Conservation (phyloP, 2,888 invertebrate genomes). For the Xanthia togata region DNA sequence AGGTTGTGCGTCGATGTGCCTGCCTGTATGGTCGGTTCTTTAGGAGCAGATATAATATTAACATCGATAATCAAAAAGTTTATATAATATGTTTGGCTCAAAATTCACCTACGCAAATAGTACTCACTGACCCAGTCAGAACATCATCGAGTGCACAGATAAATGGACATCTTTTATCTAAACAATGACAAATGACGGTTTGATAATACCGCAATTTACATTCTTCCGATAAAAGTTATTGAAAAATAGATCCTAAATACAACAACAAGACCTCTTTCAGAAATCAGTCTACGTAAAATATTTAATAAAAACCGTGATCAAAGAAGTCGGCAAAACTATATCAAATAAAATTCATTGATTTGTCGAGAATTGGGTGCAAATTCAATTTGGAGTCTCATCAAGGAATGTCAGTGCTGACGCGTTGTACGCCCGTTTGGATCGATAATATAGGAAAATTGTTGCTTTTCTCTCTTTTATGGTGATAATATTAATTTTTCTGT, state of each 20-base stretch:
- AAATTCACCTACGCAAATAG: no score
- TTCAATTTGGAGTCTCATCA: slow-evolving; percentile 63
- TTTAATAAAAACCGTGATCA: slow-evolving; percentile 8
- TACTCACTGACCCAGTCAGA: no score
- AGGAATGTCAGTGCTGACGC: slow-evolving; percentile 46
- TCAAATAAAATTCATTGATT: slow-evolving; percentile 50
- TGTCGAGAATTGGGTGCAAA: slow-evolving; percentile 62
- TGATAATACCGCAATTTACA: no score
- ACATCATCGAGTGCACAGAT: no score
- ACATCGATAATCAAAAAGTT: no score
- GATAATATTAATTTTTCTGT: background rate
- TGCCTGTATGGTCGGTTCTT: no score
- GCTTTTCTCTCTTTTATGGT: background rate
- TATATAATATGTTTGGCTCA: no score
- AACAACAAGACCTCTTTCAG: background rate
- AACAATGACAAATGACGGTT: no score
- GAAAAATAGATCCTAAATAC: no score
- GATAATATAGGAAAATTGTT: slow-evolving; percentile 7
- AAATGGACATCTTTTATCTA: no score
- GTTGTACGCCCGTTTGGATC: slow-evolving; percentile 17
- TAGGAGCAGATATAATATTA: background rate
- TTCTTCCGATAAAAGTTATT: no score
- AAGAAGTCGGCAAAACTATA: slow-evolving; percentile 22
- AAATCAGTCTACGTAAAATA: background rate
- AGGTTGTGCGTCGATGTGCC: no score